Evolutionary conservation across 2,113 vertebrate genomes (phyloP).

Genomic region (Oenanthe melanoleuca): DNA sequence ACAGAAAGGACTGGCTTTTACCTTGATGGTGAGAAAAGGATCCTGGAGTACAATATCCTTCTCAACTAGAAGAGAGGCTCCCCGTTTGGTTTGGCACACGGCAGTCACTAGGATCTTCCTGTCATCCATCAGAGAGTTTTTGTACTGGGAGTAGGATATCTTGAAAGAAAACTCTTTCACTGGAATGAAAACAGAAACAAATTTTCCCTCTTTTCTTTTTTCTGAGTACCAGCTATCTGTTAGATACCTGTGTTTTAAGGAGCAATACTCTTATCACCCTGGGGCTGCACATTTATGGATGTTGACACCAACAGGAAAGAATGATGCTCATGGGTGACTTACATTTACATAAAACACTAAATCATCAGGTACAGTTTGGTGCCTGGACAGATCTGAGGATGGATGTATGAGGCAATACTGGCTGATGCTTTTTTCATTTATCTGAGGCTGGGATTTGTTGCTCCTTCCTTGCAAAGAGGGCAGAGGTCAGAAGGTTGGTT

Average conservation of each 20-base stretch:
- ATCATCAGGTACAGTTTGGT: not conserved
- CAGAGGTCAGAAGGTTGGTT: not conserved
- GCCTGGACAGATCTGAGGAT: not conserved
- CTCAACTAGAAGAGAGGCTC: constrained; percentile 13
- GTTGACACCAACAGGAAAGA: not conserved
- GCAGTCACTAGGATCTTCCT: constrained; percentile 74
- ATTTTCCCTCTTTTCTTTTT: not conserved
- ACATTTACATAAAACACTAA: not conserved
- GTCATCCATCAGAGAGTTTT: constrained; percentile 40
- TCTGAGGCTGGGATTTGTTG: not conserved
- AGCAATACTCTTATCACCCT: not conserved
- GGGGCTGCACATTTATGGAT: not conserved
- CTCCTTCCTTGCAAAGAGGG: not conserved
- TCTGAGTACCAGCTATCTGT: not conserved
- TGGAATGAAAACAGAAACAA: constrained; percentile 49
- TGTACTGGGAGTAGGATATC: constrained; percentile 69
- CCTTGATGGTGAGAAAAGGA: constrained; percentile 47
- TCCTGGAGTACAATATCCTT: constrained; percentile 54
- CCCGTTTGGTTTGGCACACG: constrained; percentile 32
- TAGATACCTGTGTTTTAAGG: not conserved
- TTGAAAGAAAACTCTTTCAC: constrained; percentile 52
- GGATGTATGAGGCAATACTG: not conserved
- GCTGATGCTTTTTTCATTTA: not conserved
- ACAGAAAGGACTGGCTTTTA: not conserved
- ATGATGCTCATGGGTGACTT: not conserved